Conservation (phyloP, 2,888 invertebrate species). For the Orchesella flavescens region DNA sequence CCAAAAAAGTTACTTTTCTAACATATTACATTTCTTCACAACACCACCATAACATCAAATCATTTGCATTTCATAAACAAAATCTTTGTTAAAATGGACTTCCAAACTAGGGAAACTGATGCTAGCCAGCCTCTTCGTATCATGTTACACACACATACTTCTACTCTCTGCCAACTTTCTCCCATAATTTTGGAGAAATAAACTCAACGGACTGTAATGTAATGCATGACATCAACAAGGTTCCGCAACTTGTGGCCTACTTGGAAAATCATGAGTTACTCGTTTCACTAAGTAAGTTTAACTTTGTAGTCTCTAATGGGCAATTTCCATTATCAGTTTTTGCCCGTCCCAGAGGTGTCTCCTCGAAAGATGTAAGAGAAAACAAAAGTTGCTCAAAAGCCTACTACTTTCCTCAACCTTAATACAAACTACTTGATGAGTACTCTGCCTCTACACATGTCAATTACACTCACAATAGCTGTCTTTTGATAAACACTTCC, state of each 20-base stretch:
- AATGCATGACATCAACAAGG: background rate
- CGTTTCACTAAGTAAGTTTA: conserved; percentile 36
- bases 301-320: conserved; percentile 34
- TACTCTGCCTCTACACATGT: too few species aligned
- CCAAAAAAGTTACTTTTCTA: background rate
- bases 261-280: conserved; percentile 49
- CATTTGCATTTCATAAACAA: background rate
- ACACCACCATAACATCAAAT: background rate
- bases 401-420: background rate
- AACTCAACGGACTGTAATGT: background rate
- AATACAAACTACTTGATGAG: background rate
- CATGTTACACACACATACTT: too few species aligned
- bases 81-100: background rate
- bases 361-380: background rate
- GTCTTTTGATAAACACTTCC: too few species aligned
- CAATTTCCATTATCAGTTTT: conserved; percentile 20
- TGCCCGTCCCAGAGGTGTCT: conserved; percentile 27
- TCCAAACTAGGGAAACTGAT: too few species aligned
- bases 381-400: background rate
- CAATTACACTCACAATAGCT: too few species aligned
- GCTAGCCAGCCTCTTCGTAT: too few species aligned
- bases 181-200: too few species aligned
- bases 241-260: background rate
- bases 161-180: too few species aligned
- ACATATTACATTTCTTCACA: background rate